A percentile compares a stretch with the other conserved stretches of the same genome.
Evolutionary conservation across 2,797 vertebrate species (phyloP).

Genomic region (Cryptoprocta ferox): DNA sequence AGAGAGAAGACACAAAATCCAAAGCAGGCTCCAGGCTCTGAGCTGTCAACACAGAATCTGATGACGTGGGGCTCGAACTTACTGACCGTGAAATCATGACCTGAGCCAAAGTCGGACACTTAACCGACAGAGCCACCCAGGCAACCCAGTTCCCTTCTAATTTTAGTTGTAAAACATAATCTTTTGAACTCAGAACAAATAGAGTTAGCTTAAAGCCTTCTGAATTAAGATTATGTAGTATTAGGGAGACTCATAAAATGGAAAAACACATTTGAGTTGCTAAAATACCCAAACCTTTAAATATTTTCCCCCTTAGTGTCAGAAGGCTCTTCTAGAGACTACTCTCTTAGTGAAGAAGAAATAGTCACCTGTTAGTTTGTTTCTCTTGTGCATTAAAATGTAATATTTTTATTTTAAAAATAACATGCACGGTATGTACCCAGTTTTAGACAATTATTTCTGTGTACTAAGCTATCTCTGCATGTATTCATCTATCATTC

Average conservation of each 20-base stretch:
- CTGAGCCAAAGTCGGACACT: no score
- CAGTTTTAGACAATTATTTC: constrained; percentile 45
- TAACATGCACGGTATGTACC: not conserved
- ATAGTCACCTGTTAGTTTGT: constrained; percentile 1
- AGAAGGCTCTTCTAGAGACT: not conserved
- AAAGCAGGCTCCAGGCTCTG: no score
- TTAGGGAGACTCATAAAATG: constrained; percentile 65
- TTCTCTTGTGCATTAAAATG: constrained; percentile 44
- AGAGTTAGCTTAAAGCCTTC: not conserved
- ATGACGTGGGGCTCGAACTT: no score
- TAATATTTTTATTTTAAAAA: constrained; percentile 53
- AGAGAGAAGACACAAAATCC: no score
- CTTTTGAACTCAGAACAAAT: not conserved
- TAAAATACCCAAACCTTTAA: constrained; percentile 15
- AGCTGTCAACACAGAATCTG: no score
- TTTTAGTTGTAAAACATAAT: constrained; percentile 69
- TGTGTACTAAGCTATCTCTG: not conserved
- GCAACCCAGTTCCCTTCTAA: not conserved
- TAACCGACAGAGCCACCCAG: no score
- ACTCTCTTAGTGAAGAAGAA: constrained; percentile 11
- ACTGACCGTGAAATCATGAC: no score
- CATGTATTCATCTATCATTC: not conserved
- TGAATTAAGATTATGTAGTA: constrained; percentile 50
- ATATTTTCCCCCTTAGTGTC: not conserved
- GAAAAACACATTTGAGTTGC: constrained; percentile 4